Evolutionary conservation across 2,797 vertebrate species (phyloP).

Genomic region (Sylvia borin): DNA sequence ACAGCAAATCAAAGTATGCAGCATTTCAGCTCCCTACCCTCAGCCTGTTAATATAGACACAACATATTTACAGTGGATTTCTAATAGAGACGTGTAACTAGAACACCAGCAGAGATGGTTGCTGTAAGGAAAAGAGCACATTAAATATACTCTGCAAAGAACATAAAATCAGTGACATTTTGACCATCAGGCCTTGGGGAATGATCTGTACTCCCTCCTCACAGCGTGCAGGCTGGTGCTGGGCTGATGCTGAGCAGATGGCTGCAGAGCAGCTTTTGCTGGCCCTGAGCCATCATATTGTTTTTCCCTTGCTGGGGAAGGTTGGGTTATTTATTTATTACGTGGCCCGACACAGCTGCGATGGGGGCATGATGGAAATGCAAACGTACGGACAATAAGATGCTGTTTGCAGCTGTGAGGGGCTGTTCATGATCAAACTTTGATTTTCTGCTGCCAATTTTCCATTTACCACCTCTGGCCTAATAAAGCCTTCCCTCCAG

Average conservation of each 20-base stretch:
- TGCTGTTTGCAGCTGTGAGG: background rate
- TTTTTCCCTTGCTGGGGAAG: background rate
- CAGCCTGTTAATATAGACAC: background rate
- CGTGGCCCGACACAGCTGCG: background rate
- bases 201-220: background rate
- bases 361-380: background rate
- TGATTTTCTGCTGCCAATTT: slow-evolving; percentile 21
- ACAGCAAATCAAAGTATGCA: background rate
- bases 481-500: background rate
- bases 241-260: slow-evolving; percentile 59
- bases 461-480: background rate
- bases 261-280: slow-evolving; percentile 6
- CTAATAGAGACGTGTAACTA: background rate
- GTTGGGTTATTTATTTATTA: background rate
- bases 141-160: slow-evolving; percentile 5
- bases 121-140: background rate
- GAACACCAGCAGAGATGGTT: background rate
- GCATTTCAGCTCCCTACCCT: background rate
- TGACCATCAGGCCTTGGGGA: slow-evolving; percentile 52
- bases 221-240: background rate
- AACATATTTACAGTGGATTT: background rate
- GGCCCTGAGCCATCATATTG: background rate
- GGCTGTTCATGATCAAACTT: background rate
- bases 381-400: background rate
- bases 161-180: slow-evolving; percentile 58